A percentile compares a stretch with the other conserved stretches of the same genome.
These are phyloP conservation scores for Drosophila hawaiiensis DNA, from an alignment of 2,888 invertebrate species.

Conservation along the genomic window DNA sequence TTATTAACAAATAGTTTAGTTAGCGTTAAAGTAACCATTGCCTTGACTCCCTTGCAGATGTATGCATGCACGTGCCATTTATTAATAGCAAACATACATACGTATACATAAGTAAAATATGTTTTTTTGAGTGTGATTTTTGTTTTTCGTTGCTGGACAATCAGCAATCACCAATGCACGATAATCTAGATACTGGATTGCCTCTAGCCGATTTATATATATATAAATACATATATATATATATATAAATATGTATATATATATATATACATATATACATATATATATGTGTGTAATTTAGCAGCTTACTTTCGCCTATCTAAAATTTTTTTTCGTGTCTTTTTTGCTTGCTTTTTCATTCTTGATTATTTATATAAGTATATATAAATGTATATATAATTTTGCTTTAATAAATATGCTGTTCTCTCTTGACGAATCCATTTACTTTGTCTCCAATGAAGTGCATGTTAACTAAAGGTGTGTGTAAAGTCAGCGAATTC, in stretches of 20 bases:
- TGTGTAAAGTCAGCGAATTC: constrained; percentile 35
- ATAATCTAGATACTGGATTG: constrained; percentile 49
- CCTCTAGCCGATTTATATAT: constrained; percentile 53
- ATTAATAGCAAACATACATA: constrained; percentile 26
- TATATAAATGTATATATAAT: constrained; percentile 31
- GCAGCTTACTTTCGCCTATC: constrained; percentile 73
- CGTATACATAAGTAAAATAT: constrained; percentile 51
- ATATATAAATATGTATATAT: constrained; percentile 11
- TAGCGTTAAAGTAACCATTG: constrained; percentile 62
- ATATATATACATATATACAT: constrained; percentile 17
- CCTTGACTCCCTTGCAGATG: constrained; percentile 60
- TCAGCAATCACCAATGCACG: constrained; percentile 41
- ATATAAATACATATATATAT: too few species aligned
- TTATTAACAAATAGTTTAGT: constrained; percentile 65
- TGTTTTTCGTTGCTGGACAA: constrained; percentile 25
- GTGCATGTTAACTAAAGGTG: constrained; percentile 39
- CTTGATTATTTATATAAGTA: constrained; percentile 62
- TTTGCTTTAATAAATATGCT: constrained; percentile 33
- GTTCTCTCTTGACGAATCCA: constrained; percentile 2
- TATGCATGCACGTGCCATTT: constrained; percentile 21
- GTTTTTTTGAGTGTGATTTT: constrained; percentile 14
- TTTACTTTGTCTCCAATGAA: constrained; percentile 8
- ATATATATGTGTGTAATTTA: constrained; percentile 41
- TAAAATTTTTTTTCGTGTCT: constrained; percentile 59
- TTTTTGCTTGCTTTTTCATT: constrained; percentile 30